Evolutionary conservation across 2,797 vertebrate species (phyloP), one percentile per base, ranked within the genome.

Genomic region (Danio jaintianensis): DNA sequence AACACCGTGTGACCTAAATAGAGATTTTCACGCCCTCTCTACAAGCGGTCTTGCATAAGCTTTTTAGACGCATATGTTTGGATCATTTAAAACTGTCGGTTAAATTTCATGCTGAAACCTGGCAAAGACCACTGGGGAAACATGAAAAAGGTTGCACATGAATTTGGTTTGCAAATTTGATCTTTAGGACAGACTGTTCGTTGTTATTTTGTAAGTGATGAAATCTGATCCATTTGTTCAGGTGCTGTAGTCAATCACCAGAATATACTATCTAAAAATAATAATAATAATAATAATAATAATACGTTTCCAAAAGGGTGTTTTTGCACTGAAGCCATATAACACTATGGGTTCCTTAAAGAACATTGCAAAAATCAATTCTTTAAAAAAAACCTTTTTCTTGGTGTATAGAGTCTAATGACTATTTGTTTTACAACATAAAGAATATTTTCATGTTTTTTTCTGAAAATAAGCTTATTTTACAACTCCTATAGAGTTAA

Each of bases 31-130:
- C 10, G n/a, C 71, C 29, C 36, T 47, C 5, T 58, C 43, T 13
- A 38, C 29, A 13, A 10, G 45, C 36, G 0, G 45, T 62, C 72
- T 75, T 50, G 58, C 45, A 63, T 62, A 75, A 75, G 29, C 47
- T 58, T 50, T 74, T 50, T 13, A 75, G 22, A 40, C 58, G 29
- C 58, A 75, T 75, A 50, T 74, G 69, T 40, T 58, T 71, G 40
- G 12, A 47, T 47, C 4, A 66, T 47, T 66, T 66, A 47, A 66
- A 66, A 47, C 12, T 5, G 63, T 66, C 63, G 15, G 43, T 66
- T 47, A 66, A 47, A 22, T 66, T 22, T 62, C 52, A 77, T 43
- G 38, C 15, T 87, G 56, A 86, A 83, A 88, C 88, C 84, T 76
- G 61, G 62, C 29, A 36, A 59, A 59, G 7, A 59, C 6, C 29